These are phyloP conservation scores for Etheostoma cragini DNA, from an alignment of 2,113 vertebrate species.

Conservation along the genomic window DNA sequence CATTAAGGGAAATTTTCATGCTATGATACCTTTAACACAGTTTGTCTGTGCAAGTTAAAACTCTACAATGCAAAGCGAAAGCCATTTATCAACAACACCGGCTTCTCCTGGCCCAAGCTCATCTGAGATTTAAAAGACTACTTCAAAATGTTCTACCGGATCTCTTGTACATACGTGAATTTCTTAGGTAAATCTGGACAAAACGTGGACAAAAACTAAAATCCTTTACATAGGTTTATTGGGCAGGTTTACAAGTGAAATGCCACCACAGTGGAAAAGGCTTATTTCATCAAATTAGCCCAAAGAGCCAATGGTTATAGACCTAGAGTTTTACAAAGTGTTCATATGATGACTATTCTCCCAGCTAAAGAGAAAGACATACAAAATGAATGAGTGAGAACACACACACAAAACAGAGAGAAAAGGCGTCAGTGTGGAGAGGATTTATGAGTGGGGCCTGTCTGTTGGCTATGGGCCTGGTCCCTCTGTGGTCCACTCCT, in stretches of 20 bases:
- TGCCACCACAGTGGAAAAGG: not conserved
- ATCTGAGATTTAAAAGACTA: not conserved
- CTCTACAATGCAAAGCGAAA: too few species aligned
- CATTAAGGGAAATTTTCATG: too few species aligned
- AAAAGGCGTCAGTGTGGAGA: conserved; percentile 76
- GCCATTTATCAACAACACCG: too few species aligned
- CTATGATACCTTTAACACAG: too few species aligned
- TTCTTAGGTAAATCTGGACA: not conserved
- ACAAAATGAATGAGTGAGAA: conserved; percentile 36
- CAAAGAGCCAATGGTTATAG: conserved; percentile 2
- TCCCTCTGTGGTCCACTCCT: conserved; percentile 82
- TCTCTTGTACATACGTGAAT: not conserved
- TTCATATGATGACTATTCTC: conserved; percentile 36
- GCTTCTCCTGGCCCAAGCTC: too few species aligned
- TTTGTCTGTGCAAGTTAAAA: too few species aligned
- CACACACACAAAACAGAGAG: conserved; percentile 47
- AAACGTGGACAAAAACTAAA: not conserved
- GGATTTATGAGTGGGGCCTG: conserved; percentile 80
- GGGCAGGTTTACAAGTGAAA: not conserved
- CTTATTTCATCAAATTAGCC: not conserved
- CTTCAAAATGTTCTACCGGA: not conserved
- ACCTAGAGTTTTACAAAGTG: conserved; percentile 20
- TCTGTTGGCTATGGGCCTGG: conserved; percentile 78
- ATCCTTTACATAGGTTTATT: not conserved
- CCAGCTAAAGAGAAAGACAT: conserved; percentile 36